Conservation (phyloP, 2,888 invertebrate genomes). For the Chrysomela aeneicollis region DNA sequence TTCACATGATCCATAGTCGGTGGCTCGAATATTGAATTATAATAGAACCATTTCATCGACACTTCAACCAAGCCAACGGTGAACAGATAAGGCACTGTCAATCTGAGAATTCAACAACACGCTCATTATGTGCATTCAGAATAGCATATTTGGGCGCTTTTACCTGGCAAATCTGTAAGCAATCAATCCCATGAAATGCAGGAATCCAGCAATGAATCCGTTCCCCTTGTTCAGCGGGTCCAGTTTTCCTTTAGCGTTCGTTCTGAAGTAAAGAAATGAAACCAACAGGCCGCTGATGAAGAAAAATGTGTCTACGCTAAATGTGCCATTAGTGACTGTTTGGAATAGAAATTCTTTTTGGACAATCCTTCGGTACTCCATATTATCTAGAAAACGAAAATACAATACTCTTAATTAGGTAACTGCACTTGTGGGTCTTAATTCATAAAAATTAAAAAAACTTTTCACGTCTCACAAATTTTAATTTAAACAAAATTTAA, state of each 20-base stretch:
- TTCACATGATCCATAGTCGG: conserved; percentile 82
- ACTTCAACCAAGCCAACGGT: conserved; percentile 85
- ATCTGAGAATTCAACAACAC: conserved; percentile 60
- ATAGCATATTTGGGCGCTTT: conserved; percentile 9
- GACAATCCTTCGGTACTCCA: conserved; percentile 73
- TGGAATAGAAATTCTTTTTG: conserved; percentile 83
- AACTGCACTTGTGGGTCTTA: no score
- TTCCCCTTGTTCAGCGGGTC: conserved; percentile 71
- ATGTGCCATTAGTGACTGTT: conserved; percentile 80
- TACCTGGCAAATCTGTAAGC: conserved; percentile 81
- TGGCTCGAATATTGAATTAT: conserved; percentile 84
- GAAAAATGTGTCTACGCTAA: conserved; percentile 85
- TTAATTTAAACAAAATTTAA: no score
- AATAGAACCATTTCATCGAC: conserved; percentile 85
- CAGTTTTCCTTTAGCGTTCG: conserved; percentile 76
- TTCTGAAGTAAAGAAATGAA: conserved; percentile 85
- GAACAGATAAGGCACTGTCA: conserved; percentile 84
- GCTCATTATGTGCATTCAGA: background rate
- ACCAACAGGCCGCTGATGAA: conserved; percentile 83
- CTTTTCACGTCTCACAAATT: no score
- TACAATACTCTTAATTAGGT: no score
- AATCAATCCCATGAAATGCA: conserved; percentile 79
- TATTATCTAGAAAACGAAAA: conserved; percentile 68
- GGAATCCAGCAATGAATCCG: conserved; percentile 69
- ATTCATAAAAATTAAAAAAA: no score